Evolutionary conservation across 2,888 invertebrate genomes (phyloP).

Genomic region (Athripsodes cinereus): DNA sequence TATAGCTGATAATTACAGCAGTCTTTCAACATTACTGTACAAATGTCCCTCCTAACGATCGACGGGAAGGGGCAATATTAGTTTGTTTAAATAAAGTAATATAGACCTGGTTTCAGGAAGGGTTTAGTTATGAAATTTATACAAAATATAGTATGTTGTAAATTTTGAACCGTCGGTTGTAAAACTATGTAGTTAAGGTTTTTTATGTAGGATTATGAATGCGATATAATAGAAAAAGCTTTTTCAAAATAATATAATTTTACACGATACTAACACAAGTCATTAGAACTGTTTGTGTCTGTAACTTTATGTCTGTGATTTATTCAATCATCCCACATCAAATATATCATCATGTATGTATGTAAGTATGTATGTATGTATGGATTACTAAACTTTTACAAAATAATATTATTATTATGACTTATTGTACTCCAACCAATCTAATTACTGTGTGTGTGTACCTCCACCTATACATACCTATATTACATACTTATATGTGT

Average conservation of each 20-base stretch:
- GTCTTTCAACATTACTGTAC: too few relatives aligned
- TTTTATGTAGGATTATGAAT: constrained; percentile 28
- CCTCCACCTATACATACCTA: too few relatives aligned
- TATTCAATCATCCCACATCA: constrained; percentile 52
- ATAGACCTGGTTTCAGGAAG: background rate
- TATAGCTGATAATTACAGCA: background rate
- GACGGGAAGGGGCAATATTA: too few relatives aligned
- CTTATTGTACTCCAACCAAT: too few relatives aligned
- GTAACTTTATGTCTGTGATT: constrained; percentile 55
- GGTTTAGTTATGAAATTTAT: background rate
- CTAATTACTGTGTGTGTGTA: too few relatives aligned
- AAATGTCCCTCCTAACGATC: too few relatives aligned
- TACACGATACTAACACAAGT: constrained; percentile 38
- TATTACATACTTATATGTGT: too few relatives aligned
- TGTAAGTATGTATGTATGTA: too few relatives aligned
- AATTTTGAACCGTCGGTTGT: constrained; percentile 39
- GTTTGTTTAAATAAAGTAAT: too few relatives aligned
- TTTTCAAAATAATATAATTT: constrained; percentile 40
- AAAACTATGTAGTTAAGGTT: constrained; percentile 46
- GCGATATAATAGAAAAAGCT: constrained; percentile 24
- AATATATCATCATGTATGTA: background rate
- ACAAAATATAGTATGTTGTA: constrained; percentile 18
- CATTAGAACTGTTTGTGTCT: constrained; percentile 50
- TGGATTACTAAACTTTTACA: background rate
- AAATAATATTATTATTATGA: background rate